These are phyloP conservation scores for Epizoanthus fatuus DNA, from an alignment of 92 coral and sea anemone species.

Conservation along the genomic window DNA sequence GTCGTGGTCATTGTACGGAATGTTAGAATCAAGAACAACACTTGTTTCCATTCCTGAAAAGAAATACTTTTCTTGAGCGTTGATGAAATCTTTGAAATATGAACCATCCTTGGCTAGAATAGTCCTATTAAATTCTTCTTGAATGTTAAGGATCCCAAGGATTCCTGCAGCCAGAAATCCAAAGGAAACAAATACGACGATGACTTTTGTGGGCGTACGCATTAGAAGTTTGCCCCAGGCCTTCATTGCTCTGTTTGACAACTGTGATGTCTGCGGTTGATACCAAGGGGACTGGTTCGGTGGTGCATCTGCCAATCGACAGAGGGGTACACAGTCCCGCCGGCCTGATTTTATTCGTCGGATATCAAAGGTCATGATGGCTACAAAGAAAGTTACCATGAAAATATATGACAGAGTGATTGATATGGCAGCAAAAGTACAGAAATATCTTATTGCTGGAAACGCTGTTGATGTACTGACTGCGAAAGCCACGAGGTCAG, in stretches of 20 bases:
- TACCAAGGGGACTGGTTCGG: constrained; percentile 55
- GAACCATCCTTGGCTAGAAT: too few relatives aligned
- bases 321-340: constrained; percentile 64
- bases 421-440: constrained; percentile 74
- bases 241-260: constrained; percentile 61
- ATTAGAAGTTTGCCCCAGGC: constrained; percentile 73
- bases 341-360: constrained; percentile 75
- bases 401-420: constrained; percentile 66
- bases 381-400: constrained; percentile 78
- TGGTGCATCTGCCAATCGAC: constrained; percentile 49
- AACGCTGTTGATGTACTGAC: constrained; percentile 86
- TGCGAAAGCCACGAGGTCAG: not conserved
- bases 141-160: too few relatives aligned
- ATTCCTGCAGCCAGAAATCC: too few relatives aligned
- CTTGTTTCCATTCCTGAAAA: too few relatives aligned
- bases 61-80: too few relatives aligned
- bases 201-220: too few relatives aligned
- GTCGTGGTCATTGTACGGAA: too few relatives aligned
- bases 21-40: too few relatives aligned
- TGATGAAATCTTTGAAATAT: too few relatives aligned
- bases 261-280: not conserved
- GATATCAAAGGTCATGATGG: constrained; percentile 73
- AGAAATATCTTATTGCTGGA: constrained; percentile 43
- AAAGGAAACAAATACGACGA: too few relatives aligned
- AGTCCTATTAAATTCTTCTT: too few relatives aligned